Evolutionary conservation across 2,888 invertebrate genomes (phyloP), one percentile per base, ranked within the genome.

Genomic region (Patella caerulea): DNA sequence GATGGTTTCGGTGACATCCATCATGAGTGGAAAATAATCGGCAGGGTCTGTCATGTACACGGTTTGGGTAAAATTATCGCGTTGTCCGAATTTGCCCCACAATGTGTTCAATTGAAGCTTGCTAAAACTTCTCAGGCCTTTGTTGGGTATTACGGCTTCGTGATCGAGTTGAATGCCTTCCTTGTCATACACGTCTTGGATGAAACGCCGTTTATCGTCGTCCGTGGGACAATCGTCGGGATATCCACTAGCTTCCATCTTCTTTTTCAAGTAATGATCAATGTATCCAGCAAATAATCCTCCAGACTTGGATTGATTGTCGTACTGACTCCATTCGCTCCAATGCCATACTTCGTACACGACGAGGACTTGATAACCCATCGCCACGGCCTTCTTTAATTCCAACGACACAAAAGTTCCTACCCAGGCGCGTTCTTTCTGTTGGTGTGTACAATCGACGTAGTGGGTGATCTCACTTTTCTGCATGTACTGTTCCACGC

Each of bases 241-340:
- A 15, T 59, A 59, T n/a, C 59, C 59, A 59, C 59, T 59, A 19
- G n/a, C 19, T 19, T 59, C 59, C 59, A 59, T 59, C 15, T 59
- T 59, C 59, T n/a, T 59, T 15, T 59, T 59, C 15, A 59, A 15
- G 59, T 59, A 59, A 59, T 19, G 59, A 15, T 59, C 19, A n/a
- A 59, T 59, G 19, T 59, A 59, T 7, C 19, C 59, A 59, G 59
- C 19, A 15, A 59, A 59, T 59, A 59, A 59, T 59, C 59, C 17
- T 12, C 59, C 59, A 11, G 59, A n/a, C 59, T 59, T 59, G 59
- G 59, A n/a, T 59, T 59, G n/a, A 19, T 17, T 17, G 19, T 59
- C 59, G 19, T 59, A 59, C 59, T 59, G 59, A 15, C 59, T 59
- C 59, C 59, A 59, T 59, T 59, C n/a, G 19, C 19, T 59, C 59